A percentile compares a stretch with the other conserved stretches of the same genome.
These are phyloP conservation scores for Panulirus ornatus DNA, from an alignment of 1,140 invertebrate genomes.

Conservation along the genomic window DNA sequence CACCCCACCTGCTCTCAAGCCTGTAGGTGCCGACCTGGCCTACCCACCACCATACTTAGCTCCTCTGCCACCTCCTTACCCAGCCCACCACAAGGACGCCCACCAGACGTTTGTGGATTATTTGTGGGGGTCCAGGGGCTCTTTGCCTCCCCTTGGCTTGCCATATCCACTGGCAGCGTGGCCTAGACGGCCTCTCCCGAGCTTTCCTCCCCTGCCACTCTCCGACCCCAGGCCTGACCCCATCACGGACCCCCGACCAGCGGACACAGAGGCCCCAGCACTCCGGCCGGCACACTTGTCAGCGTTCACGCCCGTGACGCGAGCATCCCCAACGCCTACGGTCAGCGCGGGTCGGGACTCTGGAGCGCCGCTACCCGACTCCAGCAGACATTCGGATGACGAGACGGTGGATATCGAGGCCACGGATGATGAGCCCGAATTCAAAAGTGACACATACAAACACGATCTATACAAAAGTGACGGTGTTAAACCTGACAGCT, in stretches of 20 bases:
- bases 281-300: conserved; percentile 60
- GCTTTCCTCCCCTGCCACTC: conserved; percentile 63
- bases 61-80: conserved; percentile 66
- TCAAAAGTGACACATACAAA: conserved; percentile 48
- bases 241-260: conserved; percentile 21
- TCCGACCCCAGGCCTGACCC: conserved; percentile 59
- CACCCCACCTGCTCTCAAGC: conserved; percentile 47
- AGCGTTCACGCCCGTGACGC: conserved; percentile 59
- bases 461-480: conserved; percentile 20
- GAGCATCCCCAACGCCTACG: conserved; percentile 41
- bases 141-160: conserved; percentile 59
- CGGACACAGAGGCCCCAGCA: conserved; percentile 40
- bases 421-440: conserved; percentile 56
- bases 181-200: conserved; percentile 72
- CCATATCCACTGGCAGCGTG: conserved; percentile 72
- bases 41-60: conserved; percentile 68
- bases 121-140: conserved; percentile 64
- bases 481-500: conserved; percentile 14
- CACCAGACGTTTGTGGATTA: conserved; percentile 74
- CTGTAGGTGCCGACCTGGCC: conserved; percentile 44
- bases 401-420: conserved; percentile 60
- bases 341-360: conserved; percentile 36
- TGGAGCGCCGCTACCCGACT: conserved; percentile 55
- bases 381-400: conserved; percentile 64
- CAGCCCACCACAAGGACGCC: conserved; percentile 63